Evolutionary conservation across 1,140 invertebrate genomes (phyloP).

Genomic region (Bemisia tabaci): DNA sequence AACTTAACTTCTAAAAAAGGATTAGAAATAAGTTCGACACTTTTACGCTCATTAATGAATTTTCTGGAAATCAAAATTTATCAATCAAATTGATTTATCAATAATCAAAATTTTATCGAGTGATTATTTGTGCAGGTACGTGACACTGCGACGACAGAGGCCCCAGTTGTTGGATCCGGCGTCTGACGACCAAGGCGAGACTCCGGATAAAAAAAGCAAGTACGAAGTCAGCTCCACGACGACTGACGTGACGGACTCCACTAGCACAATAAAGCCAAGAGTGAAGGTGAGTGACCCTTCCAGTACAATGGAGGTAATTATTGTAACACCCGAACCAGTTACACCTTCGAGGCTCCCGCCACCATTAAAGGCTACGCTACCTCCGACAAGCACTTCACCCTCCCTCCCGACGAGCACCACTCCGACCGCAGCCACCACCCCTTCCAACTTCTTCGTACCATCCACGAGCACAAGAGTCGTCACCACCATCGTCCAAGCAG

Average conservation of each 20-base stretch:
- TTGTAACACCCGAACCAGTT: constrained; percentile 12
- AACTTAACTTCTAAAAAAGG: too few species aligned
- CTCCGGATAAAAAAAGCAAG: constrained; percentile 18
- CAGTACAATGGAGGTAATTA: constrained; percentile 6
- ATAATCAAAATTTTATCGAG: too few species aligned
- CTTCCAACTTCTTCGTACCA: constrained; percentile 7
- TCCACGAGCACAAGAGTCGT: constrained; percentile 23
- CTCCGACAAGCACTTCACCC: not conserved
- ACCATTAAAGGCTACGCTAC: not conserved
- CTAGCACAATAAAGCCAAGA: constrained; percentile 16
- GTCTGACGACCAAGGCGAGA: constrained; percentile 13
- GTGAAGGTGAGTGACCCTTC: constrained; percentile 20
- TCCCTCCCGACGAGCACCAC: not conserved
- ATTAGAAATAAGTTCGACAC: too few species aligned
- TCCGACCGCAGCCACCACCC: constrained; percentile 2
- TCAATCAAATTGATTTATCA: too few species aligned
- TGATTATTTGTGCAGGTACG: too few species aligned
- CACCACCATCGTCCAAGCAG: constrained; percentile 24
- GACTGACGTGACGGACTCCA: constrained; percentile 4
- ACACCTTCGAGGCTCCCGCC: not conserved
- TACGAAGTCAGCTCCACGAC: constrained; percentile 20
- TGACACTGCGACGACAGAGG: constrained; percentile 25
- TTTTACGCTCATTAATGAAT: too few species aligned
- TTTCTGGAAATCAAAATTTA: too few species aligned
- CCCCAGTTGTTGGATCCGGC: constrained; percentile 19